Evolutionary conservation across 1,140 invertebrate species (phyloP), one percentile per base, ranked within the genome.

Genomic region (Musca domestica): DNA sequence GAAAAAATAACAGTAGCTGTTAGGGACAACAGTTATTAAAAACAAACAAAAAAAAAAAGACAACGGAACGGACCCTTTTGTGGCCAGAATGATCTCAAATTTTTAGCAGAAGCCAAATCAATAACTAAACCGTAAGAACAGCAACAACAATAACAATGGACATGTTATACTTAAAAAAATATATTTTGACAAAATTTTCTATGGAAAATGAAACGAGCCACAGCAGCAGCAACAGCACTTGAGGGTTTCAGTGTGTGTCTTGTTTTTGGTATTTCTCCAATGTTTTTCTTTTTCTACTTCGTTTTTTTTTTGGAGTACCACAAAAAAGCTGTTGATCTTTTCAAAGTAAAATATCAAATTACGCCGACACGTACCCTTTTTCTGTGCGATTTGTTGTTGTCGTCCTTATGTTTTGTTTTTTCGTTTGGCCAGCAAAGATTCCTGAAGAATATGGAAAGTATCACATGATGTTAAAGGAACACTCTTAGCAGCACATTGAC

Each of bases 71-170:
- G 34, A 7, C 34, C 34, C 34, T 41, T 41, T 5, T 30, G n/a
- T 41, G 10, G 34, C 34, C 34, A n/a, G 17, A 23, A 58, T 25
- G 27, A 61, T 61, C 27, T 41, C 3, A 61, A 34, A 61, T 61
- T 61, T 61, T 19, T 68, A 68, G 67, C 67, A 68, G 67, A 68
- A 68, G 67, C 67, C 67, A 68, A 68, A 68, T 68, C 67, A 68
- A 68, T 68, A 68, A 68, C 66, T 61, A 47, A 27, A 56, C 47
- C 63, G 47, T n/a, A 63, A 34, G 56, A 68, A 20, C 41, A 48
- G 17, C 20, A 25, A 17, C 22, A 15, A 25, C 22, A 51, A 19
- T 41, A 27, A 30, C 30, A 47, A 30, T 17, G 12, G 20, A 41
- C 17, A 23, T 65, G 14, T 34, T 51, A 20, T 49, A 17, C 23